phyloP scores from a whole-genome alignment of 1,140 invertebrate species.

The Leptopilina boulardi region DNA sequence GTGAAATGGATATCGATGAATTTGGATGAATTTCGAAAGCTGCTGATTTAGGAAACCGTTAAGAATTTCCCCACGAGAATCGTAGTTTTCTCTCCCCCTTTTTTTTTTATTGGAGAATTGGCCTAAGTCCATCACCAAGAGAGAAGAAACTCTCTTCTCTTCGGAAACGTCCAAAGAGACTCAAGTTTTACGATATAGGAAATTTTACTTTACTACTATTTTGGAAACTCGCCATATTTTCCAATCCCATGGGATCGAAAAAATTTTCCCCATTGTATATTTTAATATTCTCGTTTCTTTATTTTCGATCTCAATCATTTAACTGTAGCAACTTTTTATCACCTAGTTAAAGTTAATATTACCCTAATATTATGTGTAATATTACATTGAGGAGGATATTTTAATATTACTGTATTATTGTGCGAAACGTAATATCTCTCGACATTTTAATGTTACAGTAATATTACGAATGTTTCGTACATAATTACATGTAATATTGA shows the following conservation, averaged over 20 bases:
- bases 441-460: too few relatives aligned
- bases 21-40: constrained; percentile 8
- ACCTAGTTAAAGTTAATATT: neutral
- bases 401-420: too few relatives aligned
- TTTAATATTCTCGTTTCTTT: constrained; percentile 8
- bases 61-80: neutral
- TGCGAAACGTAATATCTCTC: too few relatives aligned
- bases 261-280: neutral
- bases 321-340: neutral
- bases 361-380: too few relatives aligned
- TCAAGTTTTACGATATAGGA: constrained; percentile 3
- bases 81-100: too few relatives aligned
- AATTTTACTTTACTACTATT: neutral
- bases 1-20: neutral
- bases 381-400: too few relatives aligned
- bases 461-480: too few relatives aligned
- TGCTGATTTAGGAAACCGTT: constrained; percentile 13
- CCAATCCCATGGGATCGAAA: neutral
- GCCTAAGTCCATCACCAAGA: constrained; percentile 25
- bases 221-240: constrained; percentile 4
- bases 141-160: constrained; percentile 5
- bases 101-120: too few relatives aligned
- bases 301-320: neutral
- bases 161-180: neutral
- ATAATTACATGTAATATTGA: too few relatives aligned